Base-by-base conservation (phyloP, 30 jellyfish, hydroid and myxozoan genomes). In the Mastigias papua region DNA sequence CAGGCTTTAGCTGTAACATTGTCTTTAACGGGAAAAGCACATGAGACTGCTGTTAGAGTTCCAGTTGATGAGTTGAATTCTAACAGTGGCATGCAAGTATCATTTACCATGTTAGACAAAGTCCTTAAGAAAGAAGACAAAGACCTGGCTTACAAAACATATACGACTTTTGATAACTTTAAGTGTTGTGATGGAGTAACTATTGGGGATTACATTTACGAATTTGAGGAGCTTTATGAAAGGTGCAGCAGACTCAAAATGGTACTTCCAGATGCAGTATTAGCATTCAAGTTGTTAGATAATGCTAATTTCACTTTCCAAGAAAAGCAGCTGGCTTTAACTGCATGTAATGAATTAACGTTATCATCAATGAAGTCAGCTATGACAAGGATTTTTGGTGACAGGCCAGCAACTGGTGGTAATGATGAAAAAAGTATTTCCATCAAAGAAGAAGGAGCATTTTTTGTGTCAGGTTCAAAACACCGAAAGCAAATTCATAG, bases 351-450 rank as follows among this genome's bases (percentile, higher is more conserved):
- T 4, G 54, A 42, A 8, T 4, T 8, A 42, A 42, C 54, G 7
- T 42, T 42, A 15, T 4, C 13, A n/a, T 42, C 54, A 70, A 70
- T 70, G 82, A 61, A 31, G 49, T n/a, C 50, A n/a, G 30, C 73
- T 3, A 61, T 61, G 54, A 37, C 5, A 11, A 37, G 54, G 11
- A 37, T 37, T 37, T 37, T 37, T 37, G 54, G 54, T 42, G 54
- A 15, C 54, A n/a, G n/a, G n/a, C n/a, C n/a, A n/a, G 11, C 54
- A 37, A 37, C 5, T 37, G 11, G 54, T 5, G 10, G 11, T 11
- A 37, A 11, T 37, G 54, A 37, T 37, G 10, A 37, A 11, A 37
- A 37, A 5, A 37, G 11, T 11, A 3, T n/a, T n/a, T n/a, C n/a
- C n/a, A n/a, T n/a, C n/a, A n/a, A n/a, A n/a, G n/a, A n/a, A n/a